Conservation (phyloP, 2,113 vertebrate species). For the Dendrocopos noguchii region DNA sequence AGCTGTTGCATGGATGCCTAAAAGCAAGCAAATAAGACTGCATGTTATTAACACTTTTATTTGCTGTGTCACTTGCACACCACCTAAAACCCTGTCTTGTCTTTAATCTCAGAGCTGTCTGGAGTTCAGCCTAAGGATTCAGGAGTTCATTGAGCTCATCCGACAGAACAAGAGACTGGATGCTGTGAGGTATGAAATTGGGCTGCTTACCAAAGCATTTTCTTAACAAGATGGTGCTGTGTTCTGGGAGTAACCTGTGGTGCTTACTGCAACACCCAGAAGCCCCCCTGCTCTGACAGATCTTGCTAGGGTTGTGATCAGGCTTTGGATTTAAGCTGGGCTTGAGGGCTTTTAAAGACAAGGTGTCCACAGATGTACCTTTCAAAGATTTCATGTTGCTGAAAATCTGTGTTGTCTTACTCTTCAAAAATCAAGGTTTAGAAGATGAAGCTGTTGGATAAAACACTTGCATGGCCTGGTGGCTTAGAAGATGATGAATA, state of each 20-base stretch:
- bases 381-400: neutral
- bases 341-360: neutral
- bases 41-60: slow-evolving; percentile 18
- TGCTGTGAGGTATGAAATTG: slow-evolving; percentile 89
- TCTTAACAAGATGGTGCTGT: neutral
- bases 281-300: neutral
- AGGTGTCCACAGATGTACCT: neutral
- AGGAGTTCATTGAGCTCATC: slow-evolving; percentile 99
- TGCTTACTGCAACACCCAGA: neutral
- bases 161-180: slow-evolving; percentile 99
- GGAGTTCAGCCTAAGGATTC: slow-evolving; percentile 98
- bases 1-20: slow-evolving; percentile 17
- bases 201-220: slow-evolving; percentile 15
- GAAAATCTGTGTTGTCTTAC: neutral
- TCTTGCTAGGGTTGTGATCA: neutral
- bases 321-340: neutral
- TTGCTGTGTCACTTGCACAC: neutral
- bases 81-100: slow-evolving; percentile 38
- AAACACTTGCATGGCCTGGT: neutral
- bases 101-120: slow-evolving; percentile 91
- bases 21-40: slow-evolving; percentile 45
- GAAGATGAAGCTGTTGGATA: neutral
- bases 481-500: neutral
- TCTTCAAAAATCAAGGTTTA: neutral
- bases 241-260: neutral